Base-by-base conservation (phyloP, 2,113 vertebrate species). In the Nannobrachium achirus region DNA sequence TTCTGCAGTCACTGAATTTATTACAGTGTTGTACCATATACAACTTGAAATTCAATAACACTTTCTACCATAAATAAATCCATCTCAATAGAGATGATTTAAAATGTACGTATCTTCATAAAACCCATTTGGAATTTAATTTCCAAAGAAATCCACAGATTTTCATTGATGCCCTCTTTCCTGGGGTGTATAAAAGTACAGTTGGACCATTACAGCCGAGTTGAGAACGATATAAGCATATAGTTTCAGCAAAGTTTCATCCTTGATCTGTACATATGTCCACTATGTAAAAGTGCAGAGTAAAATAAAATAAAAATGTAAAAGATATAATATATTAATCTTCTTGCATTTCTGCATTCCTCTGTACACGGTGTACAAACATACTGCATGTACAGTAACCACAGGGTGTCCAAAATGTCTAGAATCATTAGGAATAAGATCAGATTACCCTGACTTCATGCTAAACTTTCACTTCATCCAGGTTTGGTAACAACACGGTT, bases 221-320 rank as follows among this genome's bases (percentile, higher is more conserved):
- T 66, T 62, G 69, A 81, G 64, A 82, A n/a, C 49, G 71, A 66
- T 66, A 66, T 66, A 69, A 51, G 25, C 25, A 33, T 33, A 33
- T 2, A 4, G n/a, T 1, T 33, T 33, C 40, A 18, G 8, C 40
- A 44, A 45, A 59, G 39, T 19, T 65, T 59, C 15, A 69, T 63
- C 33, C 56, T 61, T 59, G 1, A 65, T 60, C 16, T 14, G 2
- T 60, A 39, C 53, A 65, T 59, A 57, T 25, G 1, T 42, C 67
- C 45, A 65, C 45, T 55, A 55, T 55, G 70, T 85, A 89, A 33
- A 90, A 90, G 92, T 93, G 87, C 89, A 86, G 67, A 20, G 61
- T 66, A n/a, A 52, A 67, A 58, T 7, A 69, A 86, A 84, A 58
- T 56, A 10, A 62, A 58, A 81, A 77, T 69, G 16, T 25, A 25